A percentile compares a stretch with the other conserved stretches of the same genome.
Evolutionary conservation across 2,797 vertebrate species (phyloP).

Genomic region (Enteromius viviparus): DNA sequence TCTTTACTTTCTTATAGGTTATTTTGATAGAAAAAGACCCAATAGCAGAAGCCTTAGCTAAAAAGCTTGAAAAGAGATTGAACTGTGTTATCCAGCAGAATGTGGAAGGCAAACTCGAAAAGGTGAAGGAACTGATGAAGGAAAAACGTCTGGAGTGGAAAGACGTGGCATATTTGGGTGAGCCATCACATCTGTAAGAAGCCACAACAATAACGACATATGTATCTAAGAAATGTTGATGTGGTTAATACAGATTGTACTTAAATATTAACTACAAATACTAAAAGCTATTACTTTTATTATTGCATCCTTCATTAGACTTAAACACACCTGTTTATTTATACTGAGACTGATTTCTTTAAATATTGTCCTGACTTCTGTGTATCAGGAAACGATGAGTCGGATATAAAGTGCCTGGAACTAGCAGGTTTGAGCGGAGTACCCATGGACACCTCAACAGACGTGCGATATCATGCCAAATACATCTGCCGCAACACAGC

Average conservation of each 20-base stretch:
- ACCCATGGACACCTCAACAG: constrained; percentile 76
- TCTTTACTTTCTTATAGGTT: constrained; percentile 73
- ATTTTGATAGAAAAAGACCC: constrained; percentile 79
- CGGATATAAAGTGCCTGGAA: constrained; percentile 84
- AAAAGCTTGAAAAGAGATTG: constrained; percentile 67
- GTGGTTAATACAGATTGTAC: neutral
- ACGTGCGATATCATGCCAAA: constrained; percentile 79
- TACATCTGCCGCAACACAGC: constrained; percentile 80
- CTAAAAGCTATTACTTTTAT: neutral
- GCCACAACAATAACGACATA: neutral
- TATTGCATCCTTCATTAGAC: neutral
- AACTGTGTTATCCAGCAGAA: constrained; percentile 72
- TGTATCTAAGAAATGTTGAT: neutral
- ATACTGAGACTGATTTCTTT: neutral
- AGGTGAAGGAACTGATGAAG: constrained; percentile 72
- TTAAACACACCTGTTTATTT: neutral
- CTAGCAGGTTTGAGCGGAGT: constrained; percentile 83
- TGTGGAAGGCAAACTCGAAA: constrained; percentile 70
- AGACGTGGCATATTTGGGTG: constrained; percentile 91
- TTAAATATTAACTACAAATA: neutral
- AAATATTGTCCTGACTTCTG: neutral
- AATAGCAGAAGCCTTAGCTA: constrained; percentile 65
- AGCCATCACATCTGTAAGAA: constrained; percentile 12
- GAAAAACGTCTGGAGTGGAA: constrained; percentile 82
- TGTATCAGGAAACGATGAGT: constrained; percentile 79